Evolutionary conservation across 2,888 invertebrate species (phyloP).

Genomic region (Pandemis corylana): DNA sequence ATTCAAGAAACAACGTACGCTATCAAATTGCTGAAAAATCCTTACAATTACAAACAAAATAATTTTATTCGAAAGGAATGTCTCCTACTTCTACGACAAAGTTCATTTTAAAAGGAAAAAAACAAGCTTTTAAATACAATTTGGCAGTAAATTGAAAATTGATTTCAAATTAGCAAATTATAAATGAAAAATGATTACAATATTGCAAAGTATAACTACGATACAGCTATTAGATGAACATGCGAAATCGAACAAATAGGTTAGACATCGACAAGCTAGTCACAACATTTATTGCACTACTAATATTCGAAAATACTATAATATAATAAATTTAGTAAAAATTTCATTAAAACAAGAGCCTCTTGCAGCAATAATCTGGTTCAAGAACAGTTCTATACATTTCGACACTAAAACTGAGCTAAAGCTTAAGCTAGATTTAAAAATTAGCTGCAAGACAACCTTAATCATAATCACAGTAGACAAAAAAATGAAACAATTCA

Average conservation of each 20-base stretch:
- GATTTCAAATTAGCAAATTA: slow-evolving; percentile 13
- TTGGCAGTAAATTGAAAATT: slow-evolving; percentile 31
- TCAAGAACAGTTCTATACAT: too few species aligned
- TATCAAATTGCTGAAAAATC: slow-evolving; percentile 32
- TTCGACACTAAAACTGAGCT: too few species aligned
- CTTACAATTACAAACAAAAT: slow-evolving; percentile 40
- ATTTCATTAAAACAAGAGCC: not conserved
- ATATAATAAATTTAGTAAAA: slow-evolving; percentile 3
- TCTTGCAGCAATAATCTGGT: too few species aligned
- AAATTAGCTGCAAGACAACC: too few species aligned
- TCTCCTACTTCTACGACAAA: slow-evolving; percentile 27
- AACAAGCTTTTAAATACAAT: slow-evolving; percentile 40
- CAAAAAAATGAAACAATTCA: too few species aligned
- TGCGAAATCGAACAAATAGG: not conserved
- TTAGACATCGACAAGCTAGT: slow-evolving; percentile 1
- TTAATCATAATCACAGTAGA: too few species aligned
- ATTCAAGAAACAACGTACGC: slow-evolving; percentile 22
- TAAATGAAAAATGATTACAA: slow-evolving; percentile 12
- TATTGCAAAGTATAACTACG: slow-evolving; percentile 15
- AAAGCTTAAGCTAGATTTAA: too few species aligned
- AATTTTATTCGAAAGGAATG: slow-evolving; percentile 25
- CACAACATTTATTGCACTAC: slow-evolving; percentile 22
- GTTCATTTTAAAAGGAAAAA: slow-evolving; percentile 9
- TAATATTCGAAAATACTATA: slow-evolving; percentile 17
- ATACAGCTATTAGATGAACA: not conserved